A percentile compares a stretch with the other conserved stretches of the same genome.
Evolutionary conservation across 1,140 invertebrate species (phyloP).

Genomic region (Conopomorpha cramerella): DNA sequence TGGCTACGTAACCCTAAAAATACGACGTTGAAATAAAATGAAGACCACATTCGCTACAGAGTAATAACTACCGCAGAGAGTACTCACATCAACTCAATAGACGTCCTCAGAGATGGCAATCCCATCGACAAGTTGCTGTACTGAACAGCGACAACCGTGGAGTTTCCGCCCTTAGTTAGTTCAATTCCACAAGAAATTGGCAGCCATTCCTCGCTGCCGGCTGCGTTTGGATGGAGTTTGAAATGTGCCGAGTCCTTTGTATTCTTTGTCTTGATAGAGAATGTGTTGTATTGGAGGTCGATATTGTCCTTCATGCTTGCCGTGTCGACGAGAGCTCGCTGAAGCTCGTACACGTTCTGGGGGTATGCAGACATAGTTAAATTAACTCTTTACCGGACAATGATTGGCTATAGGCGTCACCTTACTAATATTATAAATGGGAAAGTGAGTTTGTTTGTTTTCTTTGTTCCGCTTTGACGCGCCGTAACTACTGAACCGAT

Average conservation of each 20-base stretch:
- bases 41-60: no score
- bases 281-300: slow-evolving; percentile 24
- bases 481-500: no score
- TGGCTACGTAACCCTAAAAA: no score
- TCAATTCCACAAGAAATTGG: slow-evolving; percentile 34
- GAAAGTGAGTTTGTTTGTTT: no score
- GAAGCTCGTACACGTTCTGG: slow-evolving; percentile 52
- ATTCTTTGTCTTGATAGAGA: slow-evolving; percentile 26
- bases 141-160: slow-evolving; percentile 27
- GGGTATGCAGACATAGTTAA: no score
- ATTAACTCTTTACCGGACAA: no score
- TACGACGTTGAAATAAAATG: no score
- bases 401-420: no score
- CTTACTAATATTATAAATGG: no score
- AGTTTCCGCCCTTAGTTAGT: slow-evolving; percentile 23
- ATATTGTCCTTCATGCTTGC: slow-evolving; percentile 28
- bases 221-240: slow-evolving; percentile 14
- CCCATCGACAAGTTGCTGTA: slow-evolving; percentile 33
- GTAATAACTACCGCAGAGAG: no score
- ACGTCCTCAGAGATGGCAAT: slow-evolving; percentile 36
- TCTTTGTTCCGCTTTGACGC: no score
- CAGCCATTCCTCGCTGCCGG: slow-evolving; percentile 26
- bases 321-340: slow-evolving; percentile 33
- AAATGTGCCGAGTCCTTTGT: slow-evolving; percentile 31
- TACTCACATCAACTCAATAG: slow-evolving; percentile 43